Evolutionary conservation across 2,113 vertebrate genomes (phyloP), one percentile per base, ranked within the genome.

Genomic region (Bubo scandiacus): DNA sequence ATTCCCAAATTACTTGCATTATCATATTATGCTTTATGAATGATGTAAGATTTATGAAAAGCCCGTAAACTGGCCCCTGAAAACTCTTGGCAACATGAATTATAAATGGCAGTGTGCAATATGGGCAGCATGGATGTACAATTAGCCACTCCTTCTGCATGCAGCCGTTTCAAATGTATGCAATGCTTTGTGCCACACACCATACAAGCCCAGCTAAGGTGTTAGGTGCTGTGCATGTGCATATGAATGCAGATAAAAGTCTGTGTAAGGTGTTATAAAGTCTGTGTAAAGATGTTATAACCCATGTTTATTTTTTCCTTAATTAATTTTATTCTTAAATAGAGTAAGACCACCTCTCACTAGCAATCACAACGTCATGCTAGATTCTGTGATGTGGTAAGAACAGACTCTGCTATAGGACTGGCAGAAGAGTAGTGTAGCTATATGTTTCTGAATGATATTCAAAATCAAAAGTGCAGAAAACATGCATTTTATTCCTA

Each of bases 31-130:
- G 51, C 32, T 78, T 95, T 86, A 84, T 73, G 81, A 92, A 90
- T 86, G 11, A 71, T 43, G 30, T 40, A 90, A 77, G 77, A 81
- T 78, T 95, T 92, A 88, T 58, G 51, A 84, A 92, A 81, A 91
- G 3, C 10, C 47, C 29, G 16, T 49, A n/a, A 86, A 1, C 4
- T 78, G 72, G 43, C n/a, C 42, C 78, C n/a, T 71, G 73, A 80
- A 92, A 88, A 83, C 36, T 80, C 62, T 65, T 91, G 67, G 40
- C 83, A 94, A 18, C 10, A 36, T 36, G 67, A 86, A 58, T 94
- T 87, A 67, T 91, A 83, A 96, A 91, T 30, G 38, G 11, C 25
- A 92, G 32, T 4, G 22, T 30, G 51, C 9, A 92, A 23, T 54
- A 83, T 21, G 30, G 49, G 27, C 29, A 88, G 27, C 42, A 40